Evolutionary conservation across 2,113 vertebrate species (phyloP), one percentile per base, ranked within the genome.

Genomic region (Melospiza melodia): DNA sequence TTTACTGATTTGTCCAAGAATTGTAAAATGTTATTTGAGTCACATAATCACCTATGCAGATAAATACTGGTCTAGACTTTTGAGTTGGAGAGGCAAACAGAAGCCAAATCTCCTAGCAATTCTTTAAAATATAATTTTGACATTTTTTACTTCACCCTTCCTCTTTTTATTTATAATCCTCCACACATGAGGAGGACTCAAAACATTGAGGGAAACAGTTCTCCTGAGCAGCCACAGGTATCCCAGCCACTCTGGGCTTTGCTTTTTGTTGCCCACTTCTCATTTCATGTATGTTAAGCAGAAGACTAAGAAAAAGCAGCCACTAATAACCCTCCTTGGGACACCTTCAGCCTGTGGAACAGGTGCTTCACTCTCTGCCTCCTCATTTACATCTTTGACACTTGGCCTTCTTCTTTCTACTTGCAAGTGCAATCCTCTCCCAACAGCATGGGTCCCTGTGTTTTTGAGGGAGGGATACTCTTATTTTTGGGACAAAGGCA

Each of bases 211-310:
- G 5, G 28, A 76, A 57, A 43, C 0, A 0, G 25, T 67, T 87
- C 18, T 44, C 33, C 17, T 54, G n/a, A 58, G 48, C 54, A 73
- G 49, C 28, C 49, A 48, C 54, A 88, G 54, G n/a, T 49, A 49
- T 16, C 23, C 44, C 75, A 88, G 49, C 11, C 54, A 44, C 39
- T 15, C 13, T 0, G 0, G 8, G 19, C 5, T 54, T 81, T 81
- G 37, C 43, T 88, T 84, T 58, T 39, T 25, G 9, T 31, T 71
- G 43, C 49, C 21, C 14, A 25, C 27, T 43, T 85, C 41, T 62
- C 54, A 22, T 59, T 73, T 68, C 44, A 59, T 5, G 3, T 12
- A 35, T 8, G 11, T 28, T 48, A 23, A 54, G 31, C 27, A 48
- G 48, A 54, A 11, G 27, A 63, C 43, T 27, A 28, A 68, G 63